Base-by-base conservation (phyloP, 2,113 vertebrate species). In the Hemicordylus capensis region DNA sequence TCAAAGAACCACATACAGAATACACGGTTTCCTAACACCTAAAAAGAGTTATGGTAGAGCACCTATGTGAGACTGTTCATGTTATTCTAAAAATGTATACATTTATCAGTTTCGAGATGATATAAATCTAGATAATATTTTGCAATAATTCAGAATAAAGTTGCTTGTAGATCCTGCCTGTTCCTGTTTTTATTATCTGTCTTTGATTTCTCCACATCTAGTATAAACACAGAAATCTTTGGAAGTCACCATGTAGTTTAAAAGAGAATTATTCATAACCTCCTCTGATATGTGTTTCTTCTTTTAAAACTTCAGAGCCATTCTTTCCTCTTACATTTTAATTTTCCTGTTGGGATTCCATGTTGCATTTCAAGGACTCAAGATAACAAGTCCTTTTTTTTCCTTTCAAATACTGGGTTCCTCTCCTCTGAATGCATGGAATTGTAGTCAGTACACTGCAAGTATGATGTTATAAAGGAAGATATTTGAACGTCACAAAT, bases 261-360 rank as follows among this genome's bases (percentile, higher is more conserved):
- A 80, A 73, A 73, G 8, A 69, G 61, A 76, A 76, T 42, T 58
- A 1, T 48, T 75, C 59, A 0, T 66, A 46, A 39, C 81, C 10
- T 2, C 80, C 78, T 80, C 48, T 44, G 26, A 79, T 2, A 17
- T 46, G 1, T 22, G 19, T 86, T 83, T 90, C 74, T 80, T 26
- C 56, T 85, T 76, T 89, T 15, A 69, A 76, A 85, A 72, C 34
- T 61, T 6, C 4, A 34, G 63, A 89, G 10, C 8, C 80, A 0
- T 76, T 63, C 63, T 80, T 89, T 3, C 24, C 75, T 83, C 69
- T 39, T n/a, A 3, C 59, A 70, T 63, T 85, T 91, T 81, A 26
- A 8, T 31, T 93, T 94, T 92, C 26, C 58, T 87, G 2, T 91
- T 93, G 42, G 79, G 34, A 34, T 86, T 67, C 79, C 6, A 81